phyloP scores from a whole-genome alignment of 1,140 invertebrate genomes.

The Hycleus phaleratus region DNA sequence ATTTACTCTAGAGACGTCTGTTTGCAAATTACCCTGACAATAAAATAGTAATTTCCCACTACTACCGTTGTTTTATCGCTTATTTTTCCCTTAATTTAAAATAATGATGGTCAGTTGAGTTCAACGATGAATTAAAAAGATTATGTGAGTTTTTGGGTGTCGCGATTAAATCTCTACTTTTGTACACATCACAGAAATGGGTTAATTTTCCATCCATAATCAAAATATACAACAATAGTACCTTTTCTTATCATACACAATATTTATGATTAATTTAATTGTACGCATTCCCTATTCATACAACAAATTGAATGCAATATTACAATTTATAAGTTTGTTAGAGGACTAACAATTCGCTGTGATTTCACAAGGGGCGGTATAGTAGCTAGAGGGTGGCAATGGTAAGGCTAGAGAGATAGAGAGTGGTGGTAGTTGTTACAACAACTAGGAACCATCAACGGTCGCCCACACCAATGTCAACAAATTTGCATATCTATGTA shows the following conservation, averaged over 20 bases:
- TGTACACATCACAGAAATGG: constrained; percentile 30
- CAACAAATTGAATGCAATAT: constrained; percentile 23
- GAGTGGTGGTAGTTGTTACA: neutral
- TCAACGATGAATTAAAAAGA: constrained; percentile 12
- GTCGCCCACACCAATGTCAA: constrained; percentile 5
- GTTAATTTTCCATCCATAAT: constrained; percentile 30
- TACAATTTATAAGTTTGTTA: constrained; percentile 20
- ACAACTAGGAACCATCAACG: neutral
- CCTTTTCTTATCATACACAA: constrained; percentile 8
- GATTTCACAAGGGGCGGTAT: constrained; percentile 14
- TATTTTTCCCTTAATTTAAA: neutral
- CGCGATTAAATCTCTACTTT: constrained; percentile 32
- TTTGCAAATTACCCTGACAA: neutral
- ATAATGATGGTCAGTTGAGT: neutral
- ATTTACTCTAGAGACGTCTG: neutral
- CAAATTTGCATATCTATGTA: constrained; percentile 23
- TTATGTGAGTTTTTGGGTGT: neutral
- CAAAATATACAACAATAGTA: no score
- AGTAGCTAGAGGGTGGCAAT: neutral
- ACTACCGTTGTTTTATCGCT: no score
- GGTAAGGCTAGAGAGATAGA: no score
- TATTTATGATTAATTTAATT: constrained; percentile 29
- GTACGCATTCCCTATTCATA: constrained; percentile 18
- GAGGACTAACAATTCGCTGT: constrained; percentile 21
- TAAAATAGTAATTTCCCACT: no score